These are phyloP conservation scores for Lasiommata megera DNA, from an alignment of 2,888 invertebrate genomes.

Conservation along the genomic window DNA sequence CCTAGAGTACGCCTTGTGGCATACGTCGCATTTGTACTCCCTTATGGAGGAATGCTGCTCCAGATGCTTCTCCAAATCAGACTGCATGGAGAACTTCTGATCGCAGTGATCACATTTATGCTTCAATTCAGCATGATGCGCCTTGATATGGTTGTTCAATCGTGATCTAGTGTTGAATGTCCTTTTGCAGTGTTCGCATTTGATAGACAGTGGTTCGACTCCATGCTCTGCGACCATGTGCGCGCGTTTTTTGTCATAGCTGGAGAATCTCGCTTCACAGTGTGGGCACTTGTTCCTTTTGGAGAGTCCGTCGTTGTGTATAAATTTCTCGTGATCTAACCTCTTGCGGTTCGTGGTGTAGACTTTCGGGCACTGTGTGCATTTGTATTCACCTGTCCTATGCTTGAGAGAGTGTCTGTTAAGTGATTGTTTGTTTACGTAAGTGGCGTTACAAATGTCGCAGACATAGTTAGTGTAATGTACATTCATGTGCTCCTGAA, in stretches of 20 bases:
- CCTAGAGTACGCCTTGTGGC: slow-evolving; percentile 15
- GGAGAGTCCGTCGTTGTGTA: slow-evolving; percentile 1
- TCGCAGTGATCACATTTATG: background rate
- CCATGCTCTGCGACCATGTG: slow-evolving; percentile 11
- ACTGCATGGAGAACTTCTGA: background rate
- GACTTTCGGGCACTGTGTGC: background rate
- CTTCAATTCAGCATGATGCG: background rate
- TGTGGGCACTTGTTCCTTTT: slow-evolving; percentile 3
- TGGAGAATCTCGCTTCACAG: slow-evolving; percentile 8
- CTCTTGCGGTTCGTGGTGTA: slow-evolving; percentile 9
- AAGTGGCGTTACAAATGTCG: background rate
- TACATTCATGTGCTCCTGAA: slow-evolving; percentile 2
- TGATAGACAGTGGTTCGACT: slow-evolving; percentile 3
- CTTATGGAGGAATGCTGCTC: background rate
- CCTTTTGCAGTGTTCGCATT: slow-evolving; percentile 4
- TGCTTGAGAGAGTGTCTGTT: background rate
- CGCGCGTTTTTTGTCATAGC: background rate
- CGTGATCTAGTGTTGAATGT: background rate
- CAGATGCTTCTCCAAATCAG: background rate
- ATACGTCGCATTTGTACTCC: slow-evolving; percentile 11
- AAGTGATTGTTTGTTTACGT: background rate
- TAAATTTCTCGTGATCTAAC: slow-evolving; percentile 7
- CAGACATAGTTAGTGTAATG: slow-evolving; percentile 5
- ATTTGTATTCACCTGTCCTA: background rate
- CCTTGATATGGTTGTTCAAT: slow-evolving; percentile 4